These are phyloP conservation scores for Bombus polaris DNA, from an alignment of 1,140 invertebrate genomes.

Conservation along the genomic window DNA sequence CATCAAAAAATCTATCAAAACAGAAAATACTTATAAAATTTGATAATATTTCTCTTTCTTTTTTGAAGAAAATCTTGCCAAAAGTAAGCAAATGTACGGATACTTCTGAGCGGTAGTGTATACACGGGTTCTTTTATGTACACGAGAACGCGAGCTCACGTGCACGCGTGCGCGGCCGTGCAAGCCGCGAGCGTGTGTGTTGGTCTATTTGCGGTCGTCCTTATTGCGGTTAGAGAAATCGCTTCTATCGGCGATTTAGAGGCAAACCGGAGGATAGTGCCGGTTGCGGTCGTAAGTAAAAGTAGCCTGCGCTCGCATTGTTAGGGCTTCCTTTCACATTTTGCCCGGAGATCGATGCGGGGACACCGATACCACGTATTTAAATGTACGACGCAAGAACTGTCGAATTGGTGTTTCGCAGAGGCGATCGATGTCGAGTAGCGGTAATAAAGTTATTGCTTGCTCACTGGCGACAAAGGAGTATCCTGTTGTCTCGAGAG, in stretches of 20 bases:
- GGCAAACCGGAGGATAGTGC: conserved; percentile 15
- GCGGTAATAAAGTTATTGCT: neutral
- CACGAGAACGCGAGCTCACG: neutral
- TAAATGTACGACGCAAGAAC: neutral
- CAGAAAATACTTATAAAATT: too few species aligned
- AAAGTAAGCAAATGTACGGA: too few species aligned
- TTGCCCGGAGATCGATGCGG: neutral
- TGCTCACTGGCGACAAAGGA: neutral
- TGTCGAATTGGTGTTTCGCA: neutral
- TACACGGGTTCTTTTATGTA: neutral
- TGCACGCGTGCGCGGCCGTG: neutral
- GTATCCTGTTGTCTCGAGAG: neutral
- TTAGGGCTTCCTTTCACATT: conserved; percentile 12
- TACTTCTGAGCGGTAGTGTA: too few species aligned
- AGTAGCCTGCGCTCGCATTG: conserved; percentile 16
- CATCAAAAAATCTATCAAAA: too few species aligned
- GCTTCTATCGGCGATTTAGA: conserved; percentile 24
- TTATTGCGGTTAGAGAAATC: conserved; percentile 50
- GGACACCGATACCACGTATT: neutral
- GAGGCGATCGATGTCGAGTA: neutral
- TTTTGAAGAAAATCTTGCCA: too few species aligned
- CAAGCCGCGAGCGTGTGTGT: neutral
- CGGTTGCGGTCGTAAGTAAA: conserved; percentile 36
- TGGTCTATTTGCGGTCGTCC: conserved; percentile 41
- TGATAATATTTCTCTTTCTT: too few species aligned